Percentiles rank a stretch among this genome's conserved stretches.
phyloP scores from a whole-genome alignment of 2,888 invertebrate species.

The Neoscelio sp. region DNA sequence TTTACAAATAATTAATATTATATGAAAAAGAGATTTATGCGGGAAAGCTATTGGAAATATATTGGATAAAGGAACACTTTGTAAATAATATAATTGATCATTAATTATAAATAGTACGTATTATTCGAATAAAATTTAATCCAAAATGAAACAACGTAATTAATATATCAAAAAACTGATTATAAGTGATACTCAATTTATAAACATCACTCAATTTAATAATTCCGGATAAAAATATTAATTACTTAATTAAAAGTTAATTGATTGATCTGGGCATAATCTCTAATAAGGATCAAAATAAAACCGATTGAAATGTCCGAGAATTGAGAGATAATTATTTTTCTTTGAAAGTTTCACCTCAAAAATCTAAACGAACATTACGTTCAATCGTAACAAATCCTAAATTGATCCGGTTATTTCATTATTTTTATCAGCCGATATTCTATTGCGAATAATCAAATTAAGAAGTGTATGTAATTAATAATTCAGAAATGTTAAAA shows the following conservation, averaged over 20 bases:
- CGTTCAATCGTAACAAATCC: background rate
- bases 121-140: too few relatives aligned
- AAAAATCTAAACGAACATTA: background rate
- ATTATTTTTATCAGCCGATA: background rate
- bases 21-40: too few relatives aligned
- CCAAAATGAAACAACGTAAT: too few relatives aligned
- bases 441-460: background rate
- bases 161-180: background rate
- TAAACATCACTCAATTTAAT: background rate
- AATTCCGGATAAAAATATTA: background rate
- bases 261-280: background rate
- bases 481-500: background rate
- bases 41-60: too few relatives aligned
- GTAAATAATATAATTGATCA: too few relatives aligned
- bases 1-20: background rate
- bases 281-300: background rate
- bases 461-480: background rate
- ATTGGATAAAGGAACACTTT: too few relatives aligned
- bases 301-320: background rate
- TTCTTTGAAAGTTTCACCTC: background rate
- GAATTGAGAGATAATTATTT: background rate
- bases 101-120: too few relatives aligned
- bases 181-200: background rate
- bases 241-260: background rate
- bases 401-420: too few relatives aligned